A percentile compares a stretch with the other conserved stretches of the same genome.
phyloP scores from a whole-genome alignment of 2,113 vertebrate genomes.

The Oryzias woworae region DNA sequence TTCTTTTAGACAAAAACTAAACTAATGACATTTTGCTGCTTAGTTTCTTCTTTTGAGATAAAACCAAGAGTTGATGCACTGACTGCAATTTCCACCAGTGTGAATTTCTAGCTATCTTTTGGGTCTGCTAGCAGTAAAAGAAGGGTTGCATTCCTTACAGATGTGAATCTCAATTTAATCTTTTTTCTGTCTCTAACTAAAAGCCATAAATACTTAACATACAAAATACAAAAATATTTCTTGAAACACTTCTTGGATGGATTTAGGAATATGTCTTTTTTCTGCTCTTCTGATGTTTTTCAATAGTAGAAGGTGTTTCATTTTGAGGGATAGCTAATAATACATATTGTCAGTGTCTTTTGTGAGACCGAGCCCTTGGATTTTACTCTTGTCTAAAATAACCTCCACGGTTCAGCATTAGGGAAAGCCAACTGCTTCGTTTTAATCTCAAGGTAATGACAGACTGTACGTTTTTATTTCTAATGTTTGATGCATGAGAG shows the following conservation, averaged over 20 bases:
- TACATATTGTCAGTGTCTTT: conserved; percentile 67
- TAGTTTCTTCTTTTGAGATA: not conserved
- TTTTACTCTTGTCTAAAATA: conserved; percentile 47
- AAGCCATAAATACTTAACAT: not conserved
- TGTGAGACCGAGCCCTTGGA: conserved; percentile 27
- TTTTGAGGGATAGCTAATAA: conserved; percentile 69
- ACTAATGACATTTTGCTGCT: not conserved
- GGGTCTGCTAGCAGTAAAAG: conserved; percentile 6
- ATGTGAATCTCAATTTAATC: conserved; percentile 13
- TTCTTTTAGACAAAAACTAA: not conserved
- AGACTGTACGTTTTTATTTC: conserved; percentile 27
- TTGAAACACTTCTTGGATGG: conserved; percentile 17
- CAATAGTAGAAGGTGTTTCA: conserved; percentile 71
- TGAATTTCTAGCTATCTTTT: conserved; percentile 1
- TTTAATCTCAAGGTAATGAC: conserved; percentile 61
- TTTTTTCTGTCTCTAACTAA: conserved; percentile 18
- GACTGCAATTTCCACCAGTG: not conserved
- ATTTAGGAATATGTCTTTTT: conserved; percentile 42
- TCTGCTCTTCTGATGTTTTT: conserved; percentile 52
- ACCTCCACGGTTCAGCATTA: conserved; percentile 37
- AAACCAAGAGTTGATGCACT: not conserved
- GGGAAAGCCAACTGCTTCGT: conserved; percentile 10
- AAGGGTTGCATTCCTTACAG: conserved; percentile 1
- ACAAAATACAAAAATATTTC: too few species aligned
- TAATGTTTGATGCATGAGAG: too few species aligned